Percentiles rank a stretch among this genome's conserved stretches.
Evolutionary conservation across 2,797 vertebrate genomes (phyloP).

Genomic region (Setipinna tenuifilis): DNA sequence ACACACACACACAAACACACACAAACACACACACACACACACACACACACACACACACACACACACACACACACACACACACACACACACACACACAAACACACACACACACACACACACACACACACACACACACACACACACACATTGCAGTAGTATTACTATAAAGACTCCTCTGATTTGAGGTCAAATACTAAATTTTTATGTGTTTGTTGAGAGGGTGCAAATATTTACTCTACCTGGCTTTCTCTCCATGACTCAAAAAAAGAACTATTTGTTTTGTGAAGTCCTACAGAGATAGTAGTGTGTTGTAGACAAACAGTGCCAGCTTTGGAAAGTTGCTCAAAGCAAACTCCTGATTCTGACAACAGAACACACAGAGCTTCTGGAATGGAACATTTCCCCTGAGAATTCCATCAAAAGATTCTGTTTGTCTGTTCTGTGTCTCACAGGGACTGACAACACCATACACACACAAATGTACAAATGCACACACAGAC

Average conservation of each 20-base stretch:
- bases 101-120: constrained; percentile 8
- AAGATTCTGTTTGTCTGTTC: neutral
- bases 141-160: neutral
- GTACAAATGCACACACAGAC: neutral
- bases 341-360: neutral
- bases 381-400: neutral
- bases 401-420: constrained; percentile 3
- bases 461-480: neutral
- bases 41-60: constrained; percentile 4
- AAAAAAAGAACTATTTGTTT: neutral
- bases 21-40: neutral
- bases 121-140: neutral
- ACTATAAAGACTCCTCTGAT: neutral
- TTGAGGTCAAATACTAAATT: neutral
- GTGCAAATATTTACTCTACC: neutral
- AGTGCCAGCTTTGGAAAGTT: neutral
- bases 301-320: neutral
- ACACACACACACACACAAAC: neutral
- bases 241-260: neutral
- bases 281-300: neutral
- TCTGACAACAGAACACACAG: neutral
- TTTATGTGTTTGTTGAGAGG: neutral
- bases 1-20: constrained; percentile 1
- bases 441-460: neutral
- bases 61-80: constrained; percentile 12